Evolutionary conservation across 2,888 invertebrate genomes (phyloP).

Genomic region (Buathra laborator): DNA sequence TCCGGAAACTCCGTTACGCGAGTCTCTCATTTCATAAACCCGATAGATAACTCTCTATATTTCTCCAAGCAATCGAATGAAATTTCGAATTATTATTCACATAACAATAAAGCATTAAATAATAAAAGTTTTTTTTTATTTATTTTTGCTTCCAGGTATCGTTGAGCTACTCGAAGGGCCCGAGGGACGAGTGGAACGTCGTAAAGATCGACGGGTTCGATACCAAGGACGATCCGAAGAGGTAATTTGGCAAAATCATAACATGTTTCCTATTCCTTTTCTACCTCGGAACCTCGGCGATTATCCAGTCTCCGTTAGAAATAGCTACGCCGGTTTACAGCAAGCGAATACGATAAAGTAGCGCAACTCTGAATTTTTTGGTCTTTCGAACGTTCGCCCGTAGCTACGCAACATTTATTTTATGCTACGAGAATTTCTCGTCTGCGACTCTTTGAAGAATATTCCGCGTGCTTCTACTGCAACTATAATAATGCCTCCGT

Average conservation of each 20-base stretch:
- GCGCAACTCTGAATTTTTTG: conserved; percentile 15
- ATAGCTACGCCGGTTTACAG: conserved; percentile 19
- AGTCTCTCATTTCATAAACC: conserved; percentile 67
- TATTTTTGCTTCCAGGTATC: conserved; percentile 89
- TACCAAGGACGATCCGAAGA: conserved; percentile 92
- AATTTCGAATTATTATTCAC: not conserved
- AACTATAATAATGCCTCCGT: not conserved
- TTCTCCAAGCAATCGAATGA: not conserved
- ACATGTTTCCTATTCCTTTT: conserved; percentile 21
- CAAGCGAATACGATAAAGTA: not conserved
- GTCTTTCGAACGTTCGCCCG: not conserved
- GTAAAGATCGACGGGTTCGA: conserved; percentile 95
- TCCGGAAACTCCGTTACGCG: not conserved
- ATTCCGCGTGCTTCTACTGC: not conserved
- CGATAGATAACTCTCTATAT: not conserved
- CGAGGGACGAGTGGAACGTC: conserved; percentile 93
- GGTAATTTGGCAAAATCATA: conserved; percentile 86
- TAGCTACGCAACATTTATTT: conserved; percentile 10
- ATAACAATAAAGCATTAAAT: not conserved
- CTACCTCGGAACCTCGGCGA: conserved; percentile 25
- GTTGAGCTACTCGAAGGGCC: conserved; percentile 92
- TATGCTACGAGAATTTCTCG: not conserved
- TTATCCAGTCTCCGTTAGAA: conserved; percentile 33
- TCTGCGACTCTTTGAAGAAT: not conserved
- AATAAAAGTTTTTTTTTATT: conserved; percentile 19